Evolutionary conservation across 35 echinoderm and acorn worm genomes (phyloP).

Genomic region (Ptychodera flava): DNA sequence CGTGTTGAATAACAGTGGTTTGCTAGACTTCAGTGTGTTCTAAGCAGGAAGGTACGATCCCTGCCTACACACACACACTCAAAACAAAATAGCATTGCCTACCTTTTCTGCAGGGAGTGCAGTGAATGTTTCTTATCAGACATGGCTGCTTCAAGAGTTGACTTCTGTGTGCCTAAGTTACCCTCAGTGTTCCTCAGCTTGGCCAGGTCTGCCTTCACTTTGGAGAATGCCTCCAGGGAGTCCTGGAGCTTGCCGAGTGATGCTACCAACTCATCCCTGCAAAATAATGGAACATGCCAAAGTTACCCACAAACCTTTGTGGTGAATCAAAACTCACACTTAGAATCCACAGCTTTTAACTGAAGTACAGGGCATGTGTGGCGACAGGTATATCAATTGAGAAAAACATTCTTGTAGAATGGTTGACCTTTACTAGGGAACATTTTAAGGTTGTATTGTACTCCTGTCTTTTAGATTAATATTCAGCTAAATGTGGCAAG

Average conservation of each 20-base stretch:
- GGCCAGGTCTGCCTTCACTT: conserved; percentile 40
- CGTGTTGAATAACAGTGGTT: no score
- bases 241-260: conserved; percentile 61
- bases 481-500: background rate
- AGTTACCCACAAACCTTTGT: background rate
- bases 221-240: conserved; percentile 35
- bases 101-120: conserved; percentile 78
- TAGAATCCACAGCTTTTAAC: no score
- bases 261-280: conserved; percentile 76
- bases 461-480: no score
- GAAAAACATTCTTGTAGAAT: no score
- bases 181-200: conserved; percentile 13
- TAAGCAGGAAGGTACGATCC: background rate
- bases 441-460: no score
- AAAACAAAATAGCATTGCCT: no score
- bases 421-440: no score
- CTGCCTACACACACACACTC: no score
- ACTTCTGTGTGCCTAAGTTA: conserved; percentile 31
- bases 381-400: no score
- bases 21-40: no score
- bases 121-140: conserved; percentile 69
- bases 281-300: conserved; percentile 1
- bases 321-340: background rate
- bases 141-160: conserved; percentile 45
- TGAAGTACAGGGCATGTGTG: no score